Evolutionary conservation across 2,888 invertebrate genomes (phyloP), one percentile per base, ranked within the genome.

Genomic region (Caenorhabditis sp.): DNA sequence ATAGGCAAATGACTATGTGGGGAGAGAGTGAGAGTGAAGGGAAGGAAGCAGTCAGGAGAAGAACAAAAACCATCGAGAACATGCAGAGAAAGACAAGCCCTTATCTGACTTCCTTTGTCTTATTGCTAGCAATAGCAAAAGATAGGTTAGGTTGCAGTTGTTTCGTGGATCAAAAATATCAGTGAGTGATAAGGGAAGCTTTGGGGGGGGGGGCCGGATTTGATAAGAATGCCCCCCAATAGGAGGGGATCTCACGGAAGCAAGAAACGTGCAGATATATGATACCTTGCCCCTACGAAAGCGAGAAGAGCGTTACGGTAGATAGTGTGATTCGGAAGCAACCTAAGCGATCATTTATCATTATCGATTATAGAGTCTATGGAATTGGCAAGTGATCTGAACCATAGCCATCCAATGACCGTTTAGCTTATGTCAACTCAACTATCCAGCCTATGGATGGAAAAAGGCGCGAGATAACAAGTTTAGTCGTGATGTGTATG

Each of bases 21-120:
- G 15, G 47, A 9, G 47, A 47, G 9, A 47, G 47, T 47, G 47
- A 18, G 40, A 13, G 15, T 40, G 40, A 13, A 40, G 40, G 13
- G 15, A 40, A 9, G 13, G 15, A 40, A 40, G 15, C 40, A 40
- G 15, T 9, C 40, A 15, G 40, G 2, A 15, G 40, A 15, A 6
- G 40, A 40, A 40, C 40, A 40, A 40, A 40, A 40, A 40, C 40
- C 40, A 40, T 15, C 40, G 40, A 40, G 40, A 40, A 40, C 40
- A 40, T 40, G 8, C n/a, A n/a, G 35, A 5, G 6, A 13, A 40
- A 40, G 11, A 40, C 40, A 15, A 15, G 40, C 40, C 40, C 40
- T 40, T 40, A 40, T 40, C 40, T 40, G 9, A 15, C 9, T 15
- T 40, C 15, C 40, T 40, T 15, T 15, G 13, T 40, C 40, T 40